These are phyloP conservation scores for Cossypha caffra DNA, from an alignment of 2,797 vertebrate genomes.

Conservation along the genomic window DNA sequence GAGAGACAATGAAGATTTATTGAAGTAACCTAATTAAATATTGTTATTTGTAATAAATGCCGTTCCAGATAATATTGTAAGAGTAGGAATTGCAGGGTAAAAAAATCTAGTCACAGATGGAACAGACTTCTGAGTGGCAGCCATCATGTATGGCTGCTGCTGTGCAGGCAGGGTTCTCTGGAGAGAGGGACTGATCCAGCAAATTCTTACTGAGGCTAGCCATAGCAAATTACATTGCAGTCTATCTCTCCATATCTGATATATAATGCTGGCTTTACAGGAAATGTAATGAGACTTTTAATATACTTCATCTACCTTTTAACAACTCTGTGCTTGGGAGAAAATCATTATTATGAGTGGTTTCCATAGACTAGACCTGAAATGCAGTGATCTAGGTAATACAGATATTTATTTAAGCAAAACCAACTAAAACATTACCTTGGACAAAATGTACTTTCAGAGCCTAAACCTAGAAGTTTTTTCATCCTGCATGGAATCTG, in stretches of 20 bases:
- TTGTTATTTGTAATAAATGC: conserved; percentile 15
- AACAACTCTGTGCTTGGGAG: not conserved
- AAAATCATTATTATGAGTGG: not conserved
- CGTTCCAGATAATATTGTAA: conserved; percentile 8
- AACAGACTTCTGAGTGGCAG: not conserved
- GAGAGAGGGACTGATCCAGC: not conserved
- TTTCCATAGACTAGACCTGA: not conserved
- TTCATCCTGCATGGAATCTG: not conserved
- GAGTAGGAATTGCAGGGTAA: conserved; percentile 8
- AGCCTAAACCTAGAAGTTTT: not conserved
- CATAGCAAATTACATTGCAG: not conserved
- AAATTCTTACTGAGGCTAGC: not conserved
- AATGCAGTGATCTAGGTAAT: not conserved
- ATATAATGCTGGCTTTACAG: not conserved
- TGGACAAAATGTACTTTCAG: not conserved
- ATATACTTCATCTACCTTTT: conserved; percentile 24
- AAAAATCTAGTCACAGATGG: not conserved
- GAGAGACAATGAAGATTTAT: not conserved
- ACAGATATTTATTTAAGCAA: conserved; percentile 13
- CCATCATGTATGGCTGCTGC: not conserved
- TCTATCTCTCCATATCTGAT: not conserved
- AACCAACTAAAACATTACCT: not conserved
- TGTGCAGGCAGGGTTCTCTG: not conserved
- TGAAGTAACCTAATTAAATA: conserved; percentile 39
- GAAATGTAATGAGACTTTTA: conserved; percentile 26